Conservation (phyloP, 2,888 invertebrate species). For the Apodemia duryi region DNA sequence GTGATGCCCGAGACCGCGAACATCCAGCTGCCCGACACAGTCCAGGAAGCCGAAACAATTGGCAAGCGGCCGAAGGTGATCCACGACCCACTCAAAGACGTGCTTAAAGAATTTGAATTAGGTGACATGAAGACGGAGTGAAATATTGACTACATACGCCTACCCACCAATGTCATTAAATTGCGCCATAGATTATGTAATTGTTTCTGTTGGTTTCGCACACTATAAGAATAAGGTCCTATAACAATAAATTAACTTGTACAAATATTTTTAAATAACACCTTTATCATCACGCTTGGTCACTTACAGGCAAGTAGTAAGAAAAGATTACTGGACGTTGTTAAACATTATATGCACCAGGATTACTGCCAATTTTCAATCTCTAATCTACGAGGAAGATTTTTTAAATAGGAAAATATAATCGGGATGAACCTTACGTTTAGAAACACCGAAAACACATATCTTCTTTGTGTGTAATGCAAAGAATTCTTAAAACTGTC, state of each 20-base stretch:
- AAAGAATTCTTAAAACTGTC: too few relatives aligned
- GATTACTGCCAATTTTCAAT: too few relatives aligned
- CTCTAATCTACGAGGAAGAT: too few relatives aligned
- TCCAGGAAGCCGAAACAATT: slow-evolving; percentile 80
- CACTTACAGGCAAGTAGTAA: too few relatives aligned
- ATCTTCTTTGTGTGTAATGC: too few relatives aligned
- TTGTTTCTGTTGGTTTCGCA: not conserved
- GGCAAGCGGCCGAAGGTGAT: not conserved
- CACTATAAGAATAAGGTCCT: not conserved
- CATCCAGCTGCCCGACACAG: slow-evolving; percentile 82
- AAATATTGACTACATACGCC: not conserved
- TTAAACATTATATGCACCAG: too few relatives aligned
- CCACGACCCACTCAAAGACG: not conserved
- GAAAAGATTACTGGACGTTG: too few relatives aligned
- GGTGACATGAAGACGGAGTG: not conserved
- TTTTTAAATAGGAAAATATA: too few relatives aligned
- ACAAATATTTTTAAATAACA: too few relatives aligned
- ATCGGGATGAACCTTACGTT: too few relatives aligned
- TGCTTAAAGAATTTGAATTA: not conserved
- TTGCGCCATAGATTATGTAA: not conserved
- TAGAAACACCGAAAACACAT: too few relatives aligned
- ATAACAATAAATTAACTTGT: not conserved
- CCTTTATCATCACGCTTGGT: too few relatives aligned
- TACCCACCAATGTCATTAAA: not conserved
- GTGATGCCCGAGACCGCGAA: slow-evolving; percentile 85